These are phyloP conservation scores for Gambusia affinis DNA, from an alignment of 2,113 vertebrate species.

Conservation along the genomic window DNA sequence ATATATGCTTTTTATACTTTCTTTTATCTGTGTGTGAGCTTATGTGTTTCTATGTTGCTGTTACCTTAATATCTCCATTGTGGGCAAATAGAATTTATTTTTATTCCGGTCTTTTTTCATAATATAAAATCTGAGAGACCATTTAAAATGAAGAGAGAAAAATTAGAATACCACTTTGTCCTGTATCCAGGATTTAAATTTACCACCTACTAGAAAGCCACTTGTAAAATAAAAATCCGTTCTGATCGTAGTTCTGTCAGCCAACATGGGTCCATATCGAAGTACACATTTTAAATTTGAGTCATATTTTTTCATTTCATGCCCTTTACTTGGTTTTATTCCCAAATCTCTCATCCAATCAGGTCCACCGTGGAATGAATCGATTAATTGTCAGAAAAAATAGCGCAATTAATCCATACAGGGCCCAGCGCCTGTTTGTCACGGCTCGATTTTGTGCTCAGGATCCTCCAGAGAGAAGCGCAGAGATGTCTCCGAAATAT, in stretches of 20 bases:
- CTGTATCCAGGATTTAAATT: no score
- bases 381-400: slow-evolving; percentile 65
- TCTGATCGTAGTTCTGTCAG: neutral
- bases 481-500: slow-evolving; percentile 50
- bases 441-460: slow-evolving; percentile 32
- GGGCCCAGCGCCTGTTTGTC: slow-evolving; percentile 4
- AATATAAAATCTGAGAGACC: no score
- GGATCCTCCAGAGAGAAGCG: slow-evolving; percentile 35
- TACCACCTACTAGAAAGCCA: no score
- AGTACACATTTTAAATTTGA: neutral
- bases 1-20: no score
- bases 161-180: no score
- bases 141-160: no score
- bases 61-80: no score
- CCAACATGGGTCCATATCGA: neutral
- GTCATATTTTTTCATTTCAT: slow-evolving; percentile 6
- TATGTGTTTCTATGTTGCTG: no score
- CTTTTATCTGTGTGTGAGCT: no score
- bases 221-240: neutral
- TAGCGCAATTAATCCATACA: slow-evolving; percentile 58
- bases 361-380: slow-evolving; percentile 42
- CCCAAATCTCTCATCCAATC: slow-evolving; percentile 44
- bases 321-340: slow-evolving; percentile 7
- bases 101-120: no score
- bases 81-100: no score